phyloP scores from a whole-genome alignment of 2,888 invertebrate species.

The Gnatocerus cornutus region DNA sequence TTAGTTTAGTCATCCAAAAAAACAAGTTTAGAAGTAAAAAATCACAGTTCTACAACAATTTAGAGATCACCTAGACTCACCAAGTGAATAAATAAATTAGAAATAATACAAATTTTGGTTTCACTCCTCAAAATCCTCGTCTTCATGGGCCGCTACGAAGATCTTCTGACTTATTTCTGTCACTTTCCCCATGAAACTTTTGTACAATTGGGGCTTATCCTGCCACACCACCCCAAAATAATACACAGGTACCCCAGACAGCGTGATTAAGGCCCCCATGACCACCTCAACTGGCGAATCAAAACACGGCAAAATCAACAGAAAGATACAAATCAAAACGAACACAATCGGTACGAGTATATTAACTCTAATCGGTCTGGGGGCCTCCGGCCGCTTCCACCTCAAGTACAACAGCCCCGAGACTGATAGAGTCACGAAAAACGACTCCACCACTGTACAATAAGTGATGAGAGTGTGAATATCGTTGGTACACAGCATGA shows the following conservation, averaged over 20 bases:
- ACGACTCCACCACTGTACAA: slow-evolving; percentile 93
- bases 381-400: slow-evolving; percentile 84
- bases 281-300: slow-evolving; percentile 87
- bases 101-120: background rate
- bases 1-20: slow-evolving; percentile 21
- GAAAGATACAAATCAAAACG: slow-evolving; percentile 83
- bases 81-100: slow-evolving; percentile 22
- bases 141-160: slow-evolving; percentile 86
- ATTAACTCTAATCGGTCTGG: slow-evolving; percentile 87
- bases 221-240: slow-evolving; percentile 81
- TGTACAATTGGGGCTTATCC: slow-evolving; percentile 78
- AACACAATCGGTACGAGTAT: slow-evolving; percentile 81
- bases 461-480: slow-evolving; percentile 92
- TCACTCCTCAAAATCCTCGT: slow-evolving; percentile 65
- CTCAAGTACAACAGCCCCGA: slow-evolving; percentile 89
- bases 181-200: slow-evolving; percentile 73
- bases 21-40: slow-evolving; percentile 15
- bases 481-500: slow-evolving; percentile 90
- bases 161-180: slow-evolving; percentile 81
- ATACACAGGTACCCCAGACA: slow-evolving; percentile 90
- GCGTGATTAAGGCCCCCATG: slow-evolving; percentile 84
- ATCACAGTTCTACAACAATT: slow-evolving; percentile 37
- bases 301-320: slow-evolving; percentile 85
- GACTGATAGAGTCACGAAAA: slow-evolving; percentile 91
- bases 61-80: slow-evolving; percentile 17